Evolutionary conservation across 2,888 invertebrate genomes (phyloP), one percentile per base, ranked within the genome.

Genomic region (Blera fallax): DNA sequence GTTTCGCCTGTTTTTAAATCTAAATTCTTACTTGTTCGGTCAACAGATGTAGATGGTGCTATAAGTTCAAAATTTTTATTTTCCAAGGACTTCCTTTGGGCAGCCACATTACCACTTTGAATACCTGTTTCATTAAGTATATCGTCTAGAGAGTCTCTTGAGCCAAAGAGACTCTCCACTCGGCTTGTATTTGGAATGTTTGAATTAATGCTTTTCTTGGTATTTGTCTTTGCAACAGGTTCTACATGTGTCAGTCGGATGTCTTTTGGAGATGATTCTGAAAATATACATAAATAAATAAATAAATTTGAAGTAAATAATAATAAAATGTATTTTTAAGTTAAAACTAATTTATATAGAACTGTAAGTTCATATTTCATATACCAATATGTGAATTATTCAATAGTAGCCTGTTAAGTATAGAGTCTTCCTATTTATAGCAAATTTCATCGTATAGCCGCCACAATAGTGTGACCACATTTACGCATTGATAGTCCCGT

Each of bases 41-140:
- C 82, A 69, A 43, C 73, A 73, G 62, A 64, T 37, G 54, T 21
- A 11, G 76, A 48, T 50, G 73, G 56, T 18, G 72, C 54, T 58
- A 50, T 78, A 77, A 91, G 85, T 87, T 92, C 92, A 11, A 91
- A 88, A 82, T 90, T 91, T 88, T 92, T 92, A 83, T 90, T 92
- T 87, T 92, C 92, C 87, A 94, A 89, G 16, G 94, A 94, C 89
- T 93, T 94, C 88, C 94, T 91, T 90, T 94, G 93, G 45, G 93
- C 92, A n/a, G 93, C 93, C 85, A 93, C 92, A 89, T 92, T 93
- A 69, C 92, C 92, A 40, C 90, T 90, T 79, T 90, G 89, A 87
- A 92, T 88, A 5, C 91, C 91, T 69, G 91, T 91, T 80, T 92
- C 92, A 64, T 89, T 91, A 67, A 91, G 89, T 80, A 92, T 91